Conservation (phyloP, 2,797 vertebrate species). For the Molossus molossus region DNA sequence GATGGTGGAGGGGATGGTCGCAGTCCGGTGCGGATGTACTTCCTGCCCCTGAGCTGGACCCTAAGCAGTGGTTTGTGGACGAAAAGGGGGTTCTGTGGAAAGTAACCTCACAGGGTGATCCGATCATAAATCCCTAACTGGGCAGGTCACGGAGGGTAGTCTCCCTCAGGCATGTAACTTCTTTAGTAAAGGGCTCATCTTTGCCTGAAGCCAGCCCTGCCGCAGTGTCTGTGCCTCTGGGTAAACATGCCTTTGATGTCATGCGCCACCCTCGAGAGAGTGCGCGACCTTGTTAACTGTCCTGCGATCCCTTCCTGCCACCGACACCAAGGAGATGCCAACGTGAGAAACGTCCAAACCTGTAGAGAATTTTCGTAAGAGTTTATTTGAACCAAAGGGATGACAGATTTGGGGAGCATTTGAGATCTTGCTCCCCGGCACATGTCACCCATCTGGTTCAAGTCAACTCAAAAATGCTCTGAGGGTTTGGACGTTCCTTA, state of each 20-base stretch:
- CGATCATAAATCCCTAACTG: not conserved
- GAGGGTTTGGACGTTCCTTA: not conserved
- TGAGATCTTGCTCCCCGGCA: not conserved
- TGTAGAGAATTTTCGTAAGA: not conserved
- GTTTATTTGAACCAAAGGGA: not conserved
- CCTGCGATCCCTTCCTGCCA: not conserved
- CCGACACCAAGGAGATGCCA: not conserved
- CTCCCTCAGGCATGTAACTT: not conserved
- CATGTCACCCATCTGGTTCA: fast-evolving
- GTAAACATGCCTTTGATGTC: not conserved
- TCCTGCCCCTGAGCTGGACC: not conserved
- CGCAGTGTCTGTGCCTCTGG: not conserved
- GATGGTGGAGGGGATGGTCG: too few species aligned
- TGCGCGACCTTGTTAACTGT: not conserved
- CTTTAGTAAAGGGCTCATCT: not conserved
- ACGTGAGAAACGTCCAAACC: not conserved
- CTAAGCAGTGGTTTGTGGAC: not conserved
- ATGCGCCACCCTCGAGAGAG: not conserved
- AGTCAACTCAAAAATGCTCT: not conserved
- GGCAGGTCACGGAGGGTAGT: not conserved
- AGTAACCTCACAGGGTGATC: not conserved
- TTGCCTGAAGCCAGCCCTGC: not conserved
- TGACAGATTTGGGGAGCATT: not conserved
- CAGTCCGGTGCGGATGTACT: too few species aligned
- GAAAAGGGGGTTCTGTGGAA: not conserved